Base-by-base conservation (phyloP, 1,140 invertebrate genomes). In the Drosophila santomea region DNA sequence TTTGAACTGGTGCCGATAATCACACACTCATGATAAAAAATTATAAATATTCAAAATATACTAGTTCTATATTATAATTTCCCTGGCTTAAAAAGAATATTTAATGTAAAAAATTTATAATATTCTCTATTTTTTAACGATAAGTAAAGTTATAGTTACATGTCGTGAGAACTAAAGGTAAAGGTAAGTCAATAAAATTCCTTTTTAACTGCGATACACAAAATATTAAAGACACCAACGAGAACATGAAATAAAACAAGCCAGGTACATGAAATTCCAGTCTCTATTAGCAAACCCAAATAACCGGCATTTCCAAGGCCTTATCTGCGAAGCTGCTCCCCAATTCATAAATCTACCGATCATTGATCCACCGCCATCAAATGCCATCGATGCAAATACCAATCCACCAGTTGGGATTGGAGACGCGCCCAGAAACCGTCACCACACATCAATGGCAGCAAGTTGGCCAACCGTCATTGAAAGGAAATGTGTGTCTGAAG, bases 391-490 rank as follows among this genome's bases (percentile, higher is more conserved):
- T 61, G 78, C 78, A 74, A 78, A 78, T 76, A 76, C 28, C 62
- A 76, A 76, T 76, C 47, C 38, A 68, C 44, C 48, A 35, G 15
- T 43, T 68, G 8, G 50, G 38, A 28, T 50, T 14, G 72, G 72
- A 88, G 75, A 83, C 83, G 83, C 83, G 57, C 83, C 83, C 83
- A 79, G 45, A 76, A 79, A 86, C 74, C 58, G 79, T 78, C 82
- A 82, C 64, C 69, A 86, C 54, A 57, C 71, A 88, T 88, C 83
- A 69, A 67, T 74, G 60, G 38, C 68, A 57, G 12, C 11, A 39
- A 48, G 36, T 68, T 77, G 78, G 72, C 59, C 56, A 75, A 62
- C 54, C 23, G 45, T 39, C 61, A 39, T 69, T 64, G 68, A 68
- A 59, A 69, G 63, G 32, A 71, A 71, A 68, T 58, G 67, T 71